phyloP scores from a whole-genome alignment of 2,888 invertebrate species.

The Scrobipalpa costella region DNA sequence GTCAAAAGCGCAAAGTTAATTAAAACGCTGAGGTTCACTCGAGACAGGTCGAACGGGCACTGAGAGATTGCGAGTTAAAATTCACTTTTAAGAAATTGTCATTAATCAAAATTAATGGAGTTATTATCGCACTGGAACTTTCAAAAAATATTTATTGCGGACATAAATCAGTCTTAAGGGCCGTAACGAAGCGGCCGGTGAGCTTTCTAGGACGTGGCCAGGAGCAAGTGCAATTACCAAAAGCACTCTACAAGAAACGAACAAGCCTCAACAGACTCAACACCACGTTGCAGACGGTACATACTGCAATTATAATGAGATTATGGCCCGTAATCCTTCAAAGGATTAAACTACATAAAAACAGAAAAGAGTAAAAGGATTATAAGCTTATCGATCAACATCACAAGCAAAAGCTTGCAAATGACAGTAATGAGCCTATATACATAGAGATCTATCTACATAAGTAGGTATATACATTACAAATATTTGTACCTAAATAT shows the following conservation, averaged over 20 bases:
- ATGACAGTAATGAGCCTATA: neutral
- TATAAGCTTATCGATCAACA: neutral
- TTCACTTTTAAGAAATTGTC: slow-evolving; percentile 78
- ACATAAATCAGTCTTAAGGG: slow-evolving; percentile 79
- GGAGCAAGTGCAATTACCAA: slow-evolving; percentile 55
- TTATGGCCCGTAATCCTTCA: neutral
- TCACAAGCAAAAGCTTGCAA: neutral
- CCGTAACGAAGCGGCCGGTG: slow-evolving; percentile 69
- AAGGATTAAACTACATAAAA: neutral
- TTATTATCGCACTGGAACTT: slow-evolving; percentile 80
- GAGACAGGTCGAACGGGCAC: slow-evolving; percentile 54
- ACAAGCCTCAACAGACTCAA: neutral
- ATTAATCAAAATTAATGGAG: slow-evolving; percentile 82
- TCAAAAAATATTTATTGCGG: slow-evolving; percentile 78
- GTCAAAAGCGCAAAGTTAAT: slow-evolving; percentile 63
- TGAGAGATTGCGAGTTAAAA: slow-evolving; percentile 59
- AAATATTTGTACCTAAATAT: neutral
- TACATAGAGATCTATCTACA: neutral
- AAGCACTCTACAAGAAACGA: neutral
- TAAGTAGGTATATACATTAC: neutral
- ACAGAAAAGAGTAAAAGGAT: neutral
- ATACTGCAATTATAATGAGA: neutral
- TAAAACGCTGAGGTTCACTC: slow-evolving; percentile 64
- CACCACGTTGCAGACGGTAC: neutral
- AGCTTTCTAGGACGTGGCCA: slow-evolving; percentile 75